Evolutionary conservation across 2,113 vertebrate species (phyloP).

Genomic region (Larimichthys crocea): DNA sequence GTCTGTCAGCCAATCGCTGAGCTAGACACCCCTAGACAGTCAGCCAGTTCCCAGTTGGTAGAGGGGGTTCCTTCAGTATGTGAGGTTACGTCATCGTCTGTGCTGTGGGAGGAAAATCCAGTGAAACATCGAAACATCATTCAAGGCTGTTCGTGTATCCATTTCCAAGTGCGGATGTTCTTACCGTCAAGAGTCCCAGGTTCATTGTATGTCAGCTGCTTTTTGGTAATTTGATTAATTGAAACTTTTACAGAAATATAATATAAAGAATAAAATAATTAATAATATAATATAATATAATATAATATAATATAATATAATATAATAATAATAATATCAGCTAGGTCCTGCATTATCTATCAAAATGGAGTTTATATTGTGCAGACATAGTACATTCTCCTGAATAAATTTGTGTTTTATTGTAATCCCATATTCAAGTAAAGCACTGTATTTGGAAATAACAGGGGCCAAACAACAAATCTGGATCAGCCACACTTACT

Average conservation of each 20-base stretch:
- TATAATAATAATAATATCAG: background rate
- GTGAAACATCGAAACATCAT: background rate
- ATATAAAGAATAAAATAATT: too few species aligned
- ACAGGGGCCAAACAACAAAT: background rate
- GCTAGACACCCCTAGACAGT: constrained; percentile 1
- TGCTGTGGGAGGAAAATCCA: constrained; percentile 33
- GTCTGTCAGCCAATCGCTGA: constrained; percentile 45
- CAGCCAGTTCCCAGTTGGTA: constrained; percentile 34
- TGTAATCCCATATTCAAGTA: background rate
- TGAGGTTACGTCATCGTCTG: constrained; percentile 21
- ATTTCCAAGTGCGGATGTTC: background rate
- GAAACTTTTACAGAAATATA: background rate
- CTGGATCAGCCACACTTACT: too few species aligned
- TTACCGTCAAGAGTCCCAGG: background rate
- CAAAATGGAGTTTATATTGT: background rate
- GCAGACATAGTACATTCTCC: background rate
- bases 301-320: too few species aligned
- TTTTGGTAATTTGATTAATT: background rate
- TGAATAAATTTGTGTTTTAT: background rate
- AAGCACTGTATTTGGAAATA: too few species aligned
- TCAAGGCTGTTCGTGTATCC: constrained; percentile 16
- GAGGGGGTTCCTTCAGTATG: constrained; percentile 49
- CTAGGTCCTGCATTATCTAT: background rate
- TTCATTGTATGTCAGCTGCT: background rate
- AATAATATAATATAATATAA: too few species aligned